Conservation (phyloP, 2,797 vertebrate species). For the Todus mexicanus region DNA sequence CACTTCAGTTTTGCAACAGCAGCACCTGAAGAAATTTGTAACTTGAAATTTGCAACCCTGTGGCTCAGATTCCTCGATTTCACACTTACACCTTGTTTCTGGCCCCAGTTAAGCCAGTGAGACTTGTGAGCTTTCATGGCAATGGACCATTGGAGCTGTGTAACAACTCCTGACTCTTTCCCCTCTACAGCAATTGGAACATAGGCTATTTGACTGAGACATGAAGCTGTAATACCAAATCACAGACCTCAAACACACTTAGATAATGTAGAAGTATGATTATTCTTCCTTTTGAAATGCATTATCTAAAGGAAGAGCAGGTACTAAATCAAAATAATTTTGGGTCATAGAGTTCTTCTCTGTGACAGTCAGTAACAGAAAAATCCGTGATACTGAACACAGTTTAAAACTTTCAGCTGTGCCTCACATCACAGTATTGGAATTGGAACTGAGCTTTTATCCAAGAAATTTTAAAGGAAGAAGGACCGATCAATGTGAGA, state of each 20-base stretch:
- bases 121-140: neutral
- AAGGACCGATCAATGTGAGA: neutral
- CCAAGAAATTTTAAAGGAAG: neutral
- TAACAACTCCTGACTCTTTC: neutral
- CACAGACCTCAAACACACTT: neutral
- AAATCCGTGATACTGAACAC: neutral
- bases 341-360: neutral
- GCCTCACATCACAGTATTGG: neutral
- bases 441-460: neutral
- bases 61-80: neutral
- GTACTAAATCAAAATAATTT: neutral
- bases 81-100: neutral
- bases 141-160: neutral
- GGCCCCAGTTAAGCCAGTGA: neutral
- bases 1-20: neutral
- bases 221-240: neutral
- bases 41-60: rapidly evolving
- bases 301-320: neutral
- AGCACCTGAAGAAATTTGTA: neutral
- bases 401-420: neutral
- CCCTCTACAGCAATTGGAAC: no score
- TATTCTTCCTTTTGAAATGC: neutral
- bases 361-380: neutral
- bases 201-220: neutral
- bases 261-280: neutral